Conservation (phyloP, 2,888 invertebrate genomes). For the Xanthia icteritia region DNA sequence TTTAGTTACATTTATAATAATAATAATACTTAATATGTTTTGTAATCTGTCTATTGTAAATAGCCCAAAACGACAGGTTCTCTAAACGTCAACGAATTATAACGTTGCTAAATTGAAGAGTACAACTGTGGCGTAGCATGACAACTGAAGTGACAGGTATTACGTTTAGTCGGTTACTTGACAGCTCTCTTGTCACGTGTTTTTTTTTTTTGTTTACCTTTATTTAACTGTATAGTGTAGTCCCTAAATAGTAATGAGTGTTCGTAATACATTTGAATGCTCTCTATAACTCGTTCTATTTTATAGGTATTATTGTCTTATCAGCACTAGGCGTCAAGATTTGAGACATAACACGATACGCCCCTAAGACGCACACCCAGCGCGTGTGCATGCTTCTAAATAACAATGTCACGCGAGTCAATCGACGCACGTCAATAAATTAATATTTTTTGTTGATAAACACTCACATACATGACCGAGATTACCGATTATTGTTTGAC, state of each 20-base stretch:
- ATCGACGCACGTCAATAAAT: constrained; percentile 40
- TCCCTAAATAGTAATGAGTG: background rate
- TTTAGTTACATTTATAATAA: too few relatives aligned
- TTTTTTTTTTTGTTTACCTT: too few relatives aligned
- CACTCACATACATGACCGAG: background rate
- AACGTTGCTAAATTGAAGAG: too few relatives aligned
- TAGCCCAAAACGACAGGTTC: too few relatives aligned
- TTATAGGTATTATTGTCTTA: background rate
- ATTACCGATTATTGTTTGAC: constrained; percentile 6
- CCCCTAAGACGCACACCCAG: constrained; percentile 8
- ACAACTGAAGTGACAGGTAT: too few relatives aligned
- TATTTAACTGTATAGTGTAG: background rate
- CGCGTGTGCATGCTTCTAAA: constrained; percentile 25
- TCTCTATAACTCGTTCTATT: background rate
- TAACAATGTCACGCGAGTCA: constrained; percentile 34
- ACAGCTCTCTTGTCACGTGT: too few relatives aligned
- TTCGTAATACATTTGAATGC: background rate
- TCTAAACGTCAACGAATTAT: too few relatives aligned
- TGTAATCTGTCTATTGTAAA: too few relatives aligned
- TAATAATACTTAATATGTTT: too few relatives aligned
- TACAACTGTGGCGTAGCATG: too few relatives aligned
- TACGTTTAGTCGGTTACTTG: too few relatives aligned
- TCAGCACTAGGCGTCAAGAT: constrained; percentile 1
- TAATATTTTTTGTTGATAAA: constrained; percentile 44
- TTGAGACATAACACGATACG: background rate